Base-by-base conservation (phyloP, 2,888 invertebrate genomes). In the Watsonalla binaria region DNA sequence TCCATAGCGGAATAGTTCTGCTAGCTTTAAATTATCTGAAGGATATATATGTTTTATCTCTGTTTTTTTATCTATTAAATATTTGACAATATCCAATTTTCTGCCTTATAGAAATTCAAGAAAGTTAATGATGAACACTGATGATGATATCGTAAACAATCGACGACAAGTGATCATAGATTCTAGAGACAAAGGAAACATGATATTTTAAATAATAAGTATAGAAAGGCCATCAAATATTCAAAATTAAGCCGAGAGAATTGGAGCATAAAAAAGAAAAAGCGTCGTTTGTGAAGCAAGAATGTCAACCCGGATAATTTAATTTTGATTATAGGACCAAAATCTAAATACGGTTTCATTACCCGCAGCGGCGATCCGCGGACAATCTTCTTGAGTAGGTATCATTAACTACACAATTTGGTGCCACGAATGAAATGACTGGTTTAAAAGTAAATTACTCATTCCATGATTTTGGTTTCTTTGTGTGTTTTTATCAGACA, bases 241-340 rank as follows among this genome's bases (percentile, higher is more conserved):
- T 82, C 78, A 84, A 88, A 54, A 85, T 84, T 76, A 76, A 70
- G 70, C 70, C 66, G 67, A 74, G 72, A 72, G 85, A 90, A 90
- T 83, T 87, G 85, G 90, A 90, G 88, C 89, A 82, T 78, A 88
- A 88, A 49, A 86, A 87, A 87, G 82, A 86, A 90, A 88, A 85
- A 80, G 81, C 77, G 70, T 76, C 67, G 72, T 73, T 80, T 75
- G 70, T 81, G 72, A 73, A 77, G 78, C 78, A 84, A 86, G 86
- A 90, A 86, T 88, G 90, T 90, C 90, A 87, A 83, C 82, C 80
- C 80, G 70, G 82, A 84, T 90, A 90, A 90, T 90, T 90, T 84
- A 90, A 89, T 89, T 90, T 90, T 90, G 90, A 90, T 90, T 90
- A 90, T 89, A 90, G 90, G 84, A 87, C 82, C 84, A 85, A 89